Conservation (phyloP, 2,888 invertebrate genomes). For the Drosophila rubida region DNA sequence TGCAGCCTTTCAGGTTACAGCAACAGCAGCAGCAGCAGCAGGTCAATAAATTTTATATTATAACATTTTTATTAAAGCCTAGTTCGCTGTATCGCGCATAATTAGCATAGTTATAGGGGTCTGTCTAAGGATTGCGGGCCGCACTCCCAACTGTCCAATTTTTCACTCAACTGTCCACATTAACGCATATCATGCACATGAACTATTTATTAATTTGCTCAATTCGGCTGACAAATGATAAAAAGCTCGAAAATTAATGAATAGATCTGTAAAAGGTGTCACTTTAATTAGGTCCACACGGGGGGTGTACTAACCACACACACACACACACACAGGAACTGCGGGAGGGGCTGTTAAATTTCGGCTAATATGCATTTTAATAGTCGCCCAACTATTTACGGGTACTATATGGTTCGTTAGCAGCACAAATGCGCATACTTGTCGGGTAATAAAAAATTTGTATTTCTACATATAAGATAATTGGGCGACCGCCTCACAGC, state of each 20-base stretch:
- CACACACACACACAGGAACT: background rate
- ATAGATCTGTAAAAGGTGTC: conserved; percentile 66
- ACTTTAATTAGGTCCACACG: conserved; percentile 67
- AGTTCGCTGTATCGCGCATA: conserved; percentile 60
- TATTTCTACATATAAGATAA: too few relatives aligned
- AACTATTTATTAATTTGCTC: conserved; percentile 76
- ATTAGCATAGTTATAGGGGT: conserved; percentile 73
- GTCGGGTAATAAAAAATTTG: background rate
- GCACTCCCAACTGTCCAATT: conserved; percentile 63
- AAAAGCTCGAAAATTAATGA: conserved; percentile 73
- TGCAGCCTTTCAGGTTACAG: conserved; percentile 76
- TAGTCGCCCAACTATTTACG: conserved; percentile 12
- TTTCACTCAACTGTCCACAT: conserved; percentile 79
- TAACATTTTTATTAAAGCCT: conserved; percentile 76
- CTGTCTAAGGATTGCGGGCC: conserved; percentile 25
- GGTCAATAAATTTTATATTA: conserved; percentile 77
- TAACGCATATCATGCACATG: conserved; percentile 58
- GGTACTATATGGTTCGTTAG: conserved; percentile 31
- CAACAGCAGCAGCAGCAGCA: conserved; percentile 42
- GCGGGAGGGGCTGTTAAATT: conserved; percentile 8
- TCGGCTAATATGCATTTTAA: conserved; percentile 45
- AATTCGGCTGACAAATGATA: conserved; percentile 78
- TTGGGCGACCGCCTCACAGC: too few relatives aligned
- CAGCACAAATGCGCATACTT: conserved; percentile 1
- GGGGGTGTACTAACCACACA: conserved; percentile 19